phyloP scores from a whole-genome alignment of 2,113 vertebrate genomes.

The Myotis yumanensis region DNA sequence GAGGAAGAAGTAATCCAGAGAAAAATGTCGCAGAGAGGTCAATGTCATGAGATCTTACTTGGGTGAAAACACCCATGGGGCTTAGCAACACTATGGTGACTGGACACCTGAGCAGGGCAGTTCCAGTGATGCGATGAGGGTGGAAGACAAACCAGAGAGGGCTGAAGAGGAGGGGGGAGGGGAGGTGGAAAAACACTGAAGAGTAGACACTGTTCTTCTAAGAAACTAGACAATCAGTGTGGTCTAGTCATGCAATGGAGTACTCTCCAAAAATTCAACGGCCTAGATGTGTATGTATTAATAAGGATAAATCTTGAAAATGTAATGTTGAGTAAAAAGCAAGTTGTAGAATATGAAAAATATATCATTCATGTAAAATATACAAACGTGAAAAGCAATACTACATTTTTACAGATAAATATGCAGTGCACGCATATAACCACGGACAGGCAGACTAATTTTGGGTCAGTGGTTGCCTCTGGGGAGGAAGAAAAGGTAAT shows the following conservation, averaged over 20 bases:
- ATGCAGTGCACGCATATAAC: neutral
- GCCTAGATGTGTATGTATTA: neutral
- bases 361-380: neutral
- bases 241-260: neutral
- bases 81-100: neutral
- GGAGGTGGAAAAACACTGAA: neutral
- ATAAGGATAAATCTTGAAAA: neutral
- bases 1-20: neutral
- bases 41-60: neutral
- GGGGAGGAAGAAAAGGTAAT: slow-evolving; percentile 9
- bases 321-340: neutral
- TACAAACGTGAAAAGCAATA: neutral
- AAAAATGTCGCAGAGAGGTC: neutral
- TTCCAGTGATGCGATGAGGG: neutral
- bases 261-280: neutral
- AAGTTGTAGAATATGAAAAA: neutral
- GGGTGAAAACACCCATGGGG: neutral
- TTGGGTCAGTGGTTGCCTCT: slow-evolving; percentile 25
- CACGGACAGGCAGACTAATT: neutral
- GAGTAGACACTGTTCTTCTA: neutral
- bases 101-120: neutral
- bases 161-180: neutral
- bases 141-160: neutral
- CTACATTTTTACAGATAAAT: neutral
- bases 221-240: neutral